A percentile compares a stretch with the other conserved stretches of the same genome.
Conservation (phyloP, 2,888 invertebrate genomes). For the Pteria penguin region DNA sequence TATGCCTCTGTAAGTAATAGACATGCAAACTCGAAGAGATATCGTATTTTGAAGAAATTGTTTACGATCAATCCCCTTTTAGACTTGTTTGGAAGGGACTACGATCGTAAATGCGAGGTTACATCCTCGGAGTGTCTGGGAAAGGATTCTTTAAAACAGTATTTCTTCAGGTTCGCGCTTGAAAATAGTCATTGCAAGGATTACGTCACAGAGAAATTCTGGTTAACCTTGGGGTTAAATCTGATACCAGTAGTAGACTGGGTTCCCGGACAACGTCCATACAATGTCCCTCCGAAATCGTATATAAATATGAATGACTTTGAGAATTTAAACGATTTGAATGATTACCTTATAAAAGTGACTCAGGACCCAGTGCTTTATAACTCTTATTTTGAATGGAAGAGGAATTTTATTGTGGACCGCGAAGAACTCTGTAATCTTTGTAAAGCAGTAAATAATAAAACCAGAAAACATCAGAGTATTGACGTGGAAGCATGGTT, state of each 20-base stretch:
- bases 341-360: constrained; percentile 51
- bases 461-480: constrained; percentile 44
- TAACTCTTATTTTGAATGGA: constrained; percentile 64
- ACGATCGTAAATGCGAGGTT: constrained; percentile 41
- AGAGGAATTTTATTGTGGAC: constrained; percentile 36
- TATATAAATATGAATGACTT: constrained; percentile 60
- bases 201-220: constrained; percentile 70
- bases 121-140: constrained; percentile 32
- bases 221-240: constrained; percentile 53
- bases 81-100: constrained; percentile 64
- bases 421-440: constrained; percentile 55
- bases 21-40: constrained; percentile 46
- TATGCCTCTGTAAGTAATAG: constrained; percentile 48
- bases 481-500: constrained; percentile 58
- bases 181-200: constrained; percentile 67
- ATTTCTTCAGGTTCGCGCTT: constrained; percentile 65
- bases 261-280: constrained; percentile 40
- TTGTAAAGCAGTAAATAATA: constrained; percentile 62
- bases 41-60: constrained; percentile 44
- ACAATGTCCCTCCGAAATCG: constrained; percentile 39
- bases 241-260: constrained; percentile 68
- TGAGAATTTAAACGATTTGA: constrained; percentile 39
- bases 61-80: constrained; percentile 37
- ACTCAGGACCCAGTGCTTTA: constrained; percentile 57
- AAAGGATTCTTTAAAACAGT: constrained; percentile 51